Base-by-base conservation (phyloP, 2,797 vertebrate genomes). In the Sus cebifrons region DNA sequence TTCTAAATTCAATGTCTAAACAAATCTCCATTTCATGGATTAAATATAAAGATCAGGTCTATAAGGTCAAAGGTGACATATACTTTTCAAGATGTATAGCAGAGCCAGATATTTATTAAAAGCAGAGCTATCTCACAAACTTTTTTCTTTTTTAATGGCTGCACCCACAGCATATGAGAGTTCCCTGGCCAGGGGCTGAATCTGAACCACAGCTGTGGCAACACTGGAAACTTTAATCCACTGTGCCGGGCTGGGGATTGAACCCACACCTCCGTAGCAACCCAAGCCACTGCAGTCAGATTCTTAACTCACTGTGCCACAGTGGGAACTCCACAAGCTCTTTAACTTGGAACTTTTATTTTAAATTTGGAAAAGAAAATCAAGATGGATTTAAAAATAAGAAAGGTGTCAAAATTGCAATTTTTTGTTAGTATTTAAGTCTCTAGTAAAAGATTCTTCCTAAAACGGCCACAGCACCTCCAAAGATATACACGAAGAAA, bases 91-190 rank as follows among this genome's bases (percentile, higher is more conserved):
- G 54, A 18, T 78, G 40, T 78, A 64, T 6, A 78, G 54, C 64
- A 89, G 29, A 75, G 14, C 77, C 87, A 54, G 25, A 77, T 2
- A 21, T 58, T 60, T 13, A 17, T 65, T 92, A 90, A 89, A 85
- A 79, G n/a, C 56, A 88, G 54, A 78, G 9, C 44, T 93, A 83
- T 71, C 74, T 96, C 18, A 89, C 25, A 89, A 96, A 94, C n/a
- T 49, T 49, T 49, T 49, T 49, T 10, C 9, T 49, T 49, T 49
- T 49, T 49, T 6, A 49, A 49, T 49, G 44, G 44, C 9, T 49
- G 6, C 9, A 49, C 44, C 44, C 44, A 49, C 44, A 49, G 9
- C 44, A 49, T 49, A 49, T 49, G 5, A 49, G 44, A 49, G 44
- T 49, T 49, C 44, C 44, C 44, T 49, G 44, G 44, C 44, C 44